These are phyloP conservation scores for Aphaenogaster floridana DNA, from an alignment of 1,140 invertebrate genomes.

Conservation along the genomic window DNA sequence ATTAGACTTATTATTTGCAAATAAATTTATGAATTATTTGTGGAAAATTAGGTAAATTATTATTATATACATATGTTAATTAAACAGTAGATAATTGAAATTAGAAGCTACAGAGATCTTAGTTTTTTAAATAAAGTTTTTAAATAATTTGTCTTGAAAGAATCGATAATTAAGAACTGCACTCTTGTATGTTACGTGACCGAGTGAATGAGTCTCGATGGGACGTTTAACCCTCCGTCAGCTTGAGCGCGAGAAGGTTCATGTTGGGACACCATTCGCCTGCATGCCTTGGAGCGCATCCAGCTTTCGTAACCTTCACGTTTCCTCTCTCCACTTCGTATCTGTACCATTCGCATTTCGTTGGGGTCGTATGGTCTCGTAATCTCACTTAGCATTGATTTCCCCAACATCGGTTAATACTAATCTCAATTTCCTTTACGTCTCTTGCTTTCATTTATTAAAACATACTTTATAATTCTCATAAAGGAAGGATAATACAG, in stretches of 20 bases:
- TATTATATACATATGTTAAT: background rate
- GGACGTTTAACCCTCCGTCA: slow-evolving; percentile 12
- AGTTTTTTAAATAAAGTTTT: background rate
- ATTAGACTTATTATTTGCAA: background rate
- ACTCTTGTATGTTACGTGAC: background rate
- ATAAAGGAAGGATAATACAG: background rate
- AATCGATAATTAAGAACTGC: background rate
- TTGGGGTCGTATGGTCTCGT: background rate
- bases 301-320: slow-evolving; percentile 52
- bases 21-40: background rate
- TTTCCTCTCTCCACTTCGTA: background rate
- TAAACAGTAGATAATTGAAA: background rate
- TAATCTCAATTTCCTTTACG: background rate
- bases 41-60: background rate
- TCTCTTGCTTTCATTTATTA: background rate
- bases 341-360: slow-evolving; percentile 5
- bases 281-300: slow-evolving; percentile 61
- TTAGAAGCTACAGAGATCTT: background rate
- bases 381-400: slow-evolving; percentile 30
- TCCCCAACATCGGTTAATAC: background rate
- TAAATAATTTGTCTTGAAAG: background rate
- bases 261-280: slow-evolving; percentile 23
- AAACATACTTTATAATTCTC: background rate
- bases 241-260: slow-evolving; percentile 13
- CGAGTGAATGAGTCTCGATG: background rate